Base-by-base conservation (phyloP, 2,888 invertebrate species). In the Apodemia zela region DNA sequence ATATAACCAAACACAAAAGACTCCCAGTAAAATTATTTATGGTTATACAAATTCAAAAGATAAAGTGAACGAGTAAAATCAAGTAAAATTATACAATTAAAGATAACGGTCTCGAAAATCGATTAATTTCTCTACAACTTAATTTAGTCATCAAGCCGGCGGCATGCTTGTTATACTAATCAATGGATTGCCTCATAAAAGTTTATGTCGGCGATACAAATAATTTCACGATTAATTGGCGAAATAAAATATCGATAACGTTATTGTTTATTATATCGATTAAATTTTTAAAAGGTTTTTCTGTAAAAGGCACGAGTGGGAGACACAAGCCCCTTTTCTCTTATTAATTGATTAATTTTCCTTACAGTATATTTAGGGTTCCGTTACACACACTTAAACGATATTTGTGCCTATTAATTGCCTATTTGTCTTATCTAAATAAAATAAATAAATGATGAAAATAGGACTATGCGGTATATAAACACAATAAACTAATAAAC, bases 61-160 rank as follows among this genome's bases (percentile, higher is more conserved):
- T 54, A 54, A 54, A 54, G 54, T 54, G 54, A 54, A 54, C 54
- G 54, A 54, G 57, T 57, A 57, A 57, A 57, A 57, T 57, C 57
- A 25, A 57, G 25, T 57, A 57, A 57, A 57, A 57, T 57, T 57
- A 57, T 29, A 57, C 63, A 51, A 61, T 63, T 63, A 57, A 65
- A 66, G 58, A 64, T 63, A 79, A 65, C 68, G 65, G 66, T 80
- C 79, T 80, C 79, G 75, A 76, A 78, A 86, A 89, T 89, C 90
- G 88, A 89, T 89, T 88, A 89, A 87, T 89, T 86, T 85, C 82
- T 81, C 83, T 84, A 84, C 86, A 87, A 87, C 85, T 87, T 87
- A 88, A 89, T 85, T 86, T 76, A 78, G 80, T 85, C 86, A 80
- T 88, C 87, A 87, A 87, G 87, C 81, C 85, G 85, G 84, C 83